Conservation (phyloP, 64 coral and sea anemone species). For the Orbicella faveolata region DNA sequence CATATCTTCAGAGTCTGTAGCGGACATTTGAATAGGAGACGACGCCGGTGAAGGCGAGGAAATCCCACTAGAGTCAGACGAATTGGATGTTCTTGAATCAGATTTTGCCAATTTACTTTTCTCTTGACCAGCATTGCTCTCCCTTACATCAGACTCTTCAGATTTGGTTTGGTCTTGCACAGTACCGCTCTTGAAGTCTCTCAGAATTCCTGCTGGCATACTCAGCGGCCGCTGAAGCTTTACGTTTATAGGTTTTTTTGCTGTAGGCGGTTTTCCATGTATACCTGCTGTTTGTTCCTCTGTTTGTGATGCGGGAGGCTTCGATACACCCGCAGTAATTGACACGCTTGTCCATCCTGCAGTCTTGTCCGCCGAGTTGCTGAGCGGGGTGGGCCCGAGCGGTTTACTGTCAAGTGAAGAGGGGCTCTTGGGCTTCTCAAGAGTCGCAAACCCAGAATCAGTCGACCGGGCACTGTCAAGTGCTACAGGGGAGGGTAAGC, state of each 20-base stretch:
- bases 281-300: neutral
- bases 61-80: constrained; percentile 4
- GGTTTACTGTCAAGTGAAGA: neutral
- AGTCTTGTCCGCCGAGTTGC: neutral
- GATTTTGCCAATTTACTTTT: neutral
- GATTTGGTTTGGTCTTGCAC: neutral
- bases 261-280: neutral
- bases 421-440: neutral
- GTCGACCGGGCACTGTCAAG: constrained; percentile 25
- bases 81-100: constrained; percentile 4
- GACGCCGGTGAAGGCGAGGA: constrained; percentile 4
- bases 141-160: neutral
- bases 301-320: neutral
- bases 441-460: constrained; percentile 25
- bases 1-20: constrained; percentile 29
- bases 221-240: constrained; percentile 3
- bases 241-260: neutral
- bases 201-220: neutral
- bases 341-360: neutral
- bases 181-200: neutral
- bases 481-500: constrained; percentile 7
- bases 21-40: constrained; percentile 8
- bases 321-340: neutral
- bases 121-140: neutral
- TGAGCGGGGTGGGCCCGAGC: neutral